Base-by-base conservation (phyloP, 1,140 invertebrate species). In the Drosophila kikkawai region DNA sequence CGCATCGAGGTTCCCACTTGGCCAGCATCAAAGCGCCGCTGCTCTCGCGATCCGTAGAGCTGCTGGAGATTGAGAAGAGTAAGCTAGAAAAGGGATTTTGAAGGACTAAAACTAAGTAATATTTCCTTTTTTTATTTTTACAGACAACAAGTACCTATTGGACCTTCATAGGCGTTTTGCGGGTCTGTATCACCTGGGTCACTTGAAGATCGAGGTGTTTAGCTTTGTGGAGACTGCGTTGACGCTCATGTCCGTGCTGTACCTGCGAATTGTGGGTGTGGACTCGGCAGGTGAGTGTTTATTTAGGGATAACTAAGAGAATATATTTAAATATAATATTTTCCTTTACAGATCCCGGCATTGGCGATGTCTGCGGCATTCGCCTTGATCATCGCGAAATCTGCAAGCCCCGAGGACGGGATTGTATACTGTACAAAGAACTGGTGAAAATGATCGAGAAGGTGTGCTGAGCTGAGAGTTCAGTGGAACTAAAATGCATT, bases 361-460 rank as follows among this genome's bases (percentile, higher is more conserved):
- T 96, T 47, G 96, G 95, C 4, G 93, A 94, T 26, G 93, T 95
- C 41, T 95, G 94, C 68, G 95, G 95, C 13, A 95, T 96, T 32
- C 94, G 94, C 0, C 93, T 96, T 50, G 95, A 96, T 91, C 95
- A 96, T 91, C 91, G 95, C 26, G 95, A 96, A 91, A 96, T 96
- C 67, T 96, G 95, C 93, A 96, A 96, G 84, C 95, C 95, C 0
- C 94, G 95, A 19, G 94, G 94, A 55, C 93, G 95, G 12, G 91
- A 94, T 50, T 96, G 95, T 76, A 94, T 95, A 68, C 91, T 96
- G 3, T 96, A 96, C 91, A 93, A 93, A 74, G 94, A 96, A 91
- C 92, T 96, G 45, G 93, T 95, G 55, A 92, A 93, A 57, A 91
- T 96, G 51, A 94, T 95, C 37, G 93, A 94, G 50, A 93, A 92